phyloP scores from a whole-genome alignment of 1,140 invertebrate species.

The Aphelinus atriplicis region DNA sequence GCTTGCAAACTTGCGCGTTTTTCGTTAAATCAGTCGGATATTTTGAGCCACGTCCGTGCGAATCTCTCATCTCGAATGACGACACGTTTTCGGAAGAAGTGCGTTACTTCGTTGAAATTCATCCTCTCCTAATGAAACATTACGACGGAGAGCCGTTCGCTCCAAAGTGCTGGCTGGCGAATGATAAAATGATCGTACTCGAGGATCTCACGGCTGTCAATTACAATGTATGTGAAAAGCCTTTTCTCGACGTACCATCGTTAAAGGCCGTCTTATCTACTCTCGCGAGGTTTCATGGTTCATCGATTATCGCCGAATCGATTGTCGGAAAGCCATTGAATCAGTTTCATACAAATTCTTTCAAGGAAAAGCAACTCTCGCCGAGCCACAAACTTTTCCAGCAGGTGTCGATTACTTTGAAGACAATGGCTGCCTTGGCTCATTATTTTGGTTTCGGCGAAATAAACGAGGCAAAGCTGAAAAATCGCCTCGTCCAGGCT shows the following conservation, averaged over 20 bases:
- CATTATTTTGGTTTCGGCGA: not conserved
- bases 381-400: too few relatives aligned
- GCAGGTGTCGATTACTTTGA: not conserved
- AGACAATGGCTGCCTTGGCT: not conserved
- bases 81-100: not conserved
- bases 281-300: not conserved
- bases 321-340: not conserved
- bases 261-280: not conserved
- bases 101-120: not conserved
- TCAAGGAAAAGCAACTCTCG: not conserved
- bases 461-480: not conserved
- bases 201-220: constrained; percentile 61
- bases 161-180: constrained; percentile 61
- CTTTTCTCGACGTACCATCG: not conserved
- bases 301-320: not conserved
- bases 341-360: not conserved
- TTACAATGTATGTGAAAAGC: constrained; percentile 47
- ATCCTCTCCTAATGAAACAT: not conserved
- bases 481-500: not conserved
- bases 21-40: not conserved
- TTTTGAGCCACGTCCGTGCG: too few relatives aligned
- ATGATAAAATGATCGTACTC: constrained; percentile 60
- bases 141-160: constrained; percentile 41
- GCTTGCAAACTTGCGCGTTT: not conserved
- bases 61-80: too few relatives aligned